These are phyloP conservation scores for Smittia sp. DNA, from an alignment of 2,888 invertebrate genomes.

Conservation along the genomic window DNA sequence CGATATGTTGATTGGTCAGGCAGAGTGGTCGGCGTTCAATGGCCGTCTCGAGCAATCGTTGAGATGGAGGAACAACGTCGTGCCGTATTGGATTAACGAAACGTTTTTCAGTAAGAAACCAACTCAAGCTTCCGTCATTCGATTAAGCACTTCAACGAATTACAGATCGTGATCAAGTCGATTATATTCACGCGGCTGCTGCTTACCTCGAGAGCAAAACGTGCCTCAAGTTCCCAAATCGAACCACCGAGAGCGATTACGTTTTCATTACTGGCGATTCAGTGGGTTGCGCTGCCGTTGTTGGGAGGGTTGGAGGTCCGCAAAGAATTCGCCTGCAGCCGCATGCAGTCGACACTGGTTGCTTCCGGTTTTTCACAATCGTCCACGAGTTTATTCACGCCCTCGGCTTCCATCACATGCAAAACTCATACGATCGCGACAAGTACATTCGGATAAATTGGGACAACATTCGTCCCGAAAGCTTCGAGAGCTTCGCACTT, in stretches of 20 bases:
- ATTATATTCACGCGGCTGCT: slow-evolving; percentile 27
- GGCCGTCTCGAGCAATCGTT: slow-evolving; percentile 52
- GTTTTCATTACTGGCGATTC: slow-evolving; percentile 31
- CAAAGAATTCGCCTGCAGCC: slow-evolving; percentile 32
- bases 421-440: slow-evolving; percentile 35
- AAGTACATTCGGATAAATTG: slow-evolving; percentile 18
- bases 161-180: slow-evolving; percentile 23
- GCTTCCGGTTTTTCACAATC: slow-evolving; percentile 29
- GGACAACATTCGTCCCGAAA: slow-evolving; percentile 8
- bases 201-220: neutral
- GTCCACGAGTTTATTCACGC: slow-evolving; percentile 27
- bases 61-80: slow-evolving; percentile 64
- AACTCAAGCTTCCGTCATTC: neutral
- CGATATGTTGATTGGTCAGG: slow-evolving; percentile 65
- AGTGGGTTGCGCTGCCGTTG: slow-evolving; percentile 14
- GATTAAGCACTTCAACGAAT: neutral
- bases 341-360: slow-evolving; percentile 8
- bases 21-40: slow-evolving; percentile 43
- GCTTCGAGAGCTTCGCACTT: neutral
- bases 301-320: slow-evolving; percentile 2
- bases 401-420: slow-evolving; percentile 30
- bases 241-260: slow-evolving; percentile 12
- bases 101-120: slow-evolving; percentile 50
- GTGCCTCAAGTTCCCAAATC: slow-evolving; percentile 2
- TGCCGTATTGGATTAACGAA: slow-evolving; percentile 65